phyloP scores from a whole-genome alignment of 2,888 invertebrate genomes.

The Pheosia tremula region DNA sequence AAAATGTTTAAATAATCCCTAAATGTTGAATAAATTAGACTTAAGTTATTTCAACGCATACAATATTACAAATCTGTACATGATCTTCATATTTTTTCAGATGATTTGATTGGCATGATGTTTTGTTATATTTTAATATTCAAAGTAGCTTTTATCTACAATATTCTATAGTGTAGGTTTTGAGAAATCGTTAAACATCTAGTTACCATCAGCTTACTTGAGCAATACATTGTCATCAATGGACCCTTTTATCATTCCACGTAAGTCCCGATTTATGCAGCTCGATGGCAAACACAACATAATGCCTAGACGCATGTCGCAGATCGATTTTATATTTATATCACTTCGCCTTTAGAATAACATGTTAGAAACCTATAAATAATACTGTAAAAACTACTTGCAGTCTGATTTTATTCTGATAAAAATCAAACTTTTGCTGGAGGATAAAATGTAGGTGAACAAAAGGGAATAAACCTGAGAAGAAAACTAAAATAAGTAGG shows the following conservation, averaged over 20 bases:
- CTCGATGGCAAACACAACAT: slow-evolving; percentile 41
- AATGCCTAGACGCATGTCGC: slow-evolving; percentile 39
- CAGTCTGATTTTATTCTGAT: not conserved
- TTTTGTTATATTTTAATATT: not conserved
- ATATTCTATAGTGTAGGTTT: slow-evolving; percentile 40
- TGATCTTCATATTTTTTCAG: too few relatives aligned
- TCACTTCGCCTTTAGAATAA: slow-evolving; percentile 46
- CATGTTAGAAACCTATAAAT: slow-evolving; percentile 44
- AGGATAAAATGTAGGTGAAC: not conserved
- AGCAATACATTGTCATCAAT: slow-evolving; percentile 73
- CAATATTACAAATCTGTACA: too few relatives aligned
- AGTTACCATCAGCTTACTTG: slow-evolving; percentile 42
- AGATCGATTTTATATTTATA: slow-evolving; percentile 54
- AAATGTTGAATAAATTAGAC: not conserved
- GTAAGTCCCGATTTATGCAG: slow-evolving; percentile 47
- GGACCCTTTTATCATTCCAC: slow-evolving; percentile 64
- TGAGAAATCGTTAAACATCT: slow-evolving; percentile 52
- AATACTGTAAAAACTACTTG: slow-evolving; percentile 7
- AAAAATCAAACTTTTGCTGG: not conserved
- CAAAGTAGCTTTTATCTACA: slow-evolving; percentile 14
- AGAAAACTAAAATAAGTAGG: not conserved
- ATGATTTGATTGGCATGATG: too few relatives aligned
- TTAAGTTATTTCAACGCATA: too few relatives aligned
- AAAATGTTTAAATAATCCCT: not conserved
- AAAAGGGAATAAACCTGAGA: not conserved